Evolutionary conservation across 2,113 vertebrate genomes (phyloP).

Genomic region (Bubo scandiacus): DNA sequence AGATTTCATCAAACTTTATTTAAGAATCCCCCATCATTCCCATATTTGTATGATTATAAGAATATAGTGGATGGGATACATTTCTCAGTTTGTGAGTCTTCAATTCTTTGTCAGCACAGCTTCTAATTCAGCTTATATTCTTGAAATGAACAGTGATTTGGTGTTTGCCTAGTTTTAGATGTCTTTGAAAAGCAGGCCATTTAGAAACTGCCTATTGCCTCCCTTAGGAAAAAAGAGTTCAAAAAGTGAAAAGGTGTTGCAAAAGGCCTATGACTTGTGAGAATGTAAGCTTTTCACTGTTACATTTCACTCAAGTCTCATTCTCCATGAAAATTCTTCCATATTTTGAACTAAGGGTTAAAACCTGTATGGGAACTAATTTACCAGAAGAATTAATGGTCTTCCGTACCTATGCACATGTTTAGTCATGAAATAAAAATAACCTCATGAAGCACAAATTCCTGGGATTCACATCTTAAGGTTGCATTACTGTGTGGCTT

Average conservation of each 20-base stretch:
- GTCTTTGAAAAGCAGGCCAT: background rate
- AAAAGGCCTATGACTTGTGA: background rate
- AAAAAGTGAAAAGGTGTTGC: background rate
- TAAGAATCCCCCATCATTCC: background rate
- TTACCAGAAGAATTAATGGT: background rate
- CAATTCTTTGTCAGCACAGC: background rate
- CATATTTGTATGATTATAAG: background rate
- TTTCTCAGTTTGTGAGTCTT: background rate
- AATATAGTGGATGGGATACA: background rate
- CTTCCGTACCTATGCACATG: background rate
- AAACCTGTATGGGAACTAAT: background rate
- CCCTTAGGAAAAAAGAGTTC: background rate
- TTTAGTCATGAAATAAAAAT: background rate
- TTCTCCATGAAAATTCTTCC: background rate
- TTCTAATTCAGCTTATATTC: background rate
- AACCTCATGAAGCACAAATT: background rate
- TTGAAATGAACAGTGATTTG: background rate
- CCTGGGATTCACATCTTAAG: background rate
- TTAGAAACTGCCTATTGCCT: background rate
- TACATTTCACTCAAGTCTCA: background rate
- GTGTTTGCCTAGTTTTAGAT: background rate
- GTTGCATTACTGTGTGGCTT: background rate
- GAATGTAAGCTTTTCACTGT: background rate
- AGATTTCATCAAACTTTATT: background rate
- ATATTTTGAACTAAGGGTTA: background rate